phyloP scores from a whole-genome alignment of 2,888 invertebrate genomes.

The Lathronympha strigana region DNA sequence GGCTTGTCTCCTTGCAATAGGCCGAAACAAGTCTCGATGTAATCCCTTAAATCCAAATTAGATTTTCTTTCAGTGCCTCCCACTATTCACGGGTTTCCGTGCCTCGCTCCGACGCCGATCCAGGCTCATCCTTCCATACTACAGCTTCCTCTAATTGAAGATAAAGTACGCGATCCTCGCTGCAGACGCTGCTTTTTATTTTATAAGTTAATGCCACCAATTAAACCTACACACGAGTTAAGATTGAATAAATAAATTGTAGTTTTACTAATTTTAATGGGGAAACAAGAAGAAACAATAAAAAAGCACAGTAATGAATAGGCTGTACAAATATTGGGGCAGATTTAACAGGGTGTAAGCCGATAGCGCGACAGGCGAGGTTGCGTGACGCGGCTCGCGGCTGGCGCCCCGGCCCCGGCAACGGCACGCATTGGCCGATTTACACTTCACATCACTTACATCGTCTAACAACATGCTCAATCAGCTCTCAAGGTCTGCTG shows the following conservation, averaged over 20 bases:
- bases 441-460: constrained; percentile 62
- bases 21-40: constrained; percentile 80
- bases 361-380: constrained; percentile 77
- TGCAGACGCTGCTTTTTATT: constrained; percentile 13
- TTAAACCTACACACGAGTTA: constrained; percentile 50
- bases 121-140: constrained; percentile 59
- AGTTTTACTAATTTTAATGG: constrained; percentile 67
- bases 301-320: constrained; percentile 77
- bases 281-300: constrained; percentile 71
- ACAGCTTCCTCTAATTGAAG: constrained; percentile 60
- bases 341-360: constrained; percentile 81
- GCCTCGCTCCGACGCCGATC: constrained; percentile 52
- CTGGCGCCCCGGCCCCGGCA: constrained; percentile 44
- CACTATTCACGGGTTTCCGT: constrained; percentile 76
- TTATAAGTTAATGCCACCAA: constrained; percentile 40
- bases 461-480: constrained; percentile 19
- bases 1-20: constrained; percentile 67
- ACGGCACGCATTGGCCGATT: constrained; percentile 66
- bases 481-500: background rate
- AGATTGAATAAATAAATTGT: constrained; percentile 55
- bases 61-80: constrained; percentile 80
- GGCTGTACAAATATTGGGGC: constrained; percentile 79
- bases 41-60: constrained; percentile 84
- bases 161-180: constrained; percentile 50
- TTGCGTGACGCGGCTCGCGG: constrained; percentile 63